A percentile compares a stretch with the other conserved stretches of the same genome.
phyloP scores from a whole-genome alignment of 2,888 invertebrate species.

The Trypoxylon attenuatum region DNA sequence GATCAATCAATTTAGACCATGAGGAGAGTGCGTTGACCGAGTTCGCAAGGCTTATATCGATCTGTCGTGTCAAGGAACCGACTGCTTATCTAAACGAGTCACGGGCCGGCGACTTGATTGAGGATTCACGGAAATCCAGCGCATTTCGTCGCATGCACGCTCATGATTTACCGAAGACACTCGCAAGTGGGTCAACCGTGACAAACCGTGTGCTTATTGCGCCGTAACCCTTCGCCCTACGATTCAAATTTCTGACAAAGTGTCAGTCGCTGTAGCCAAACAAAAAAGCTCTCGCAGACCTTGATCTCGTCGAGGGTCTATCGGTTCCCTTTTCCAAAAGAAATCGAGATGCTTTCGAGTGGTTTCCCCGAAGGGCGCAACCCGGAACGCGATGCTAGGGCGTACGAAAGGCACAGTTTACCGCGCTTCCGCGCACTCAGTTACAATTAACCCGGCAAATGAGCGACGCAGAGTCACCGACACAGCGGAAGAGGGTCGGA shows the following conservation, averaged over 20 bases:
- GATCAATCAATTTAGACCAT: constrained; percentile 41
- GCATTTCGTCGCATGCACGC: constrained; percentile 2
- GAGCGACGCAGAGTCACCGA: constrained; percentile 5
- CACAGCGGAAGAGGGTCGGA: constrained; percentile 6
- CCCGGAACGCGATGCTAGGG: background rate
- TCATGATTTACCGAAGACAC: constrained; percentile 52
- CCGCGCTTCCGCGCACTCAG: background rate
- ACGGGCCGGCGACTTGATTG: constrained; percentile 51
- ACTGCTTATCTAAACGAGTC: constrained; percentile 52
- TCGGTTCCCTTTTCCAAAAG: too few relatives aligned
- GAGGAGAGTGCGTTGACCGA: constrained; percentile 16
- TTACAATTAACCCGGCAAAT: constrained; percentile 18
- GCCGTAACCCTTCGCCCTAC: constrained; percentile 9
- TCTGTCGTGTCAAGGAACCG: constrained; percentile 43
- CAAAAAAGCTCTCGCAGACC: too few relatives aligned
- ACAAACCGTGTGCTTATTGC: constrained; percentile 45
- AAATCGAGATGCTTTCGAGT: too few relatives aligned
- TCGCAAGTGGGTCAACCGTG: constrained; percentile 54
- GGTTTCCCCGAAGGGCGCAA: background rate
- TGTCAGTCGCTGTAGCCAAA: too few relatives aligned
- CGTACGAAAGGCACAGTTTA: background rate
- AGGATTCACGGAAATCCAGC: constrained; percentile 56
- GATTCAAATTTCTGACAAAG: constrained; percentile 49
- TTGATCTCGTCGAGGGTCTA: too few relatives aligned
- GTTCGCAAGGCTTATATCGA: constrained; percentile 28